phyloP scores from a whole-genome alignment of 2,888 invertebrate genomes.

The Drosophila ochracea region DNA sequence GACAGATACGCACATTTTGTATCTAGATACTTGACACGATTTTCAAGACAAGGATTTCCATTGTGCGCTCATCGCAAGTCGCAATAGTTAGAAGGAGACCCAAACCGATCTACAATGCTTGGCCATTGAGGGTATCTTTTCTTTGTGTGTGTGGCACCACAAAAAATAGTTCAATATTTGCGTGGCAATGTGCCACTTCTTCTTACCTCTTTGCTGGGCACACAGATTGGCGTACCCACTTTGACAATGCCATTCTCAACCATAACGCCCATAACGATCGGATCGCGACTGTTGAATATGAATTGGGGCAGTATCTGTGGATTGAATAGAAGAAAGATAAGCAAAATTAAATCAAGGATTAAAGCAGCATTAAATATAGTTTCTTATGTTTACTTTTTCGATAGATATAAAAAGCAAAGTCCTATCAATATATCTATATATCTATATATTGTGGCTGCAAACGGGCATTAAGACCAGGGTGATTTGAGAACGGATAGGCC shows the following conservation, averaged over 20 bases:
- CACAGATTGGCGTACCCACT: constrained; percentile 98
- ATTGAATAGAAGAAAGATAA: neutral
- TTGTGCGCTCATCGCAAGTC: constrained; percentile 49
- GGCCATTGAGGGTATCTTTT: constrained; percentile 54
- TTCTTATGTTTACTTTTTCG: neutral
- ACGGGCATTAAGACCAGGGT: constrained; percentile 47
- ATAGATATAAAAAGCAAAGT: neutral
- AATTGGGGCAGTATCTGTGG: constrained; percentile 91
- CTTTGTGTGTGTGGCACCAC: constrained; percentile 24
- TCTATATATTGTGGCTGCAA: constrained; percentile 33
- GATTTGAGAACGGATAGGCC: constrained; percentile 46
- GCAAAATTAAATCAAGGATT: constrained; percentile 27
- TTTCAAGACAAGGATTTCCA: constrained; percentile 70
- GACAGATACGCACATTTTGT: constrained; percentile 45
- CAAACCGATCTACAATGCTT: constrained; percentile 51
- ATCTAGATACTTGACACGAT: constrained; percentile 78
- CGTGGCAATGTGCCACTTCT: constrained; percentile 12
- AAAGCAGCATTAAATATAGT: constrained; percentile 2
- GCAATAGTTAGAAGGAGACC: constrained; percentile 32
- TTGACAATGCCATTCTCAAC: constrained; percentile 98
- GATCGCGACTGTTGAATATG: constrained; percentile 99
- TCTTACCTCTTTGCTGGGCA: constrained; percentile 96
- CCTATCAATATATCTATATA: neutral
- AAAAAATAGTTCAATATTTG: constrained; percentile 67
- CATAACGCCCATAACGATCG: constrained; percentile 98